These are phyloP conservation scores for Pocillopora meandrina DNA, from an alignment of 92 coral and sea anemone species.

Conservation along the genomic window DNA sequence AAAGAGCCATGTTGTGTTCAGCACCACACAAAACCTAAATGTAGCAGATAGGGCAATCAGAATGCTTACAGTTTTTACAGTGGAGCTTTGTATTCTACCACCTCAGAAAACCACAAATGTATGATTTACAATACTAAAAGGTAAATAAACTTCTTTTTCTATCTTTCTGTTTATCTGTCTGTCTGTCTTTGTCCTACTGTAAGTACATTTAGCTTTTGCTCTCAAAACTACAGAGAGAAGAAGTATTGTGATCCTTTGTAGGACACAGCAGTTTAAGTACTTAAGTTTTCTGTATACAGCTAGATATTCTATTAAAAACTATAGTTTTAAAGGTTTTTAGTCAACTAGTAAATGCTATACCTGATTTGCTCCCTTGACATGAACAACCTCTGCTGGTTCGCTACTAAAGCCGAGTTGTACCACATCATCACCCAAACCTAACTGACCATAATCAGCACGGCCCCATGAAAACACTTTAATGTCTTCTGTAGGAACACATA, in stretches of 20 bases:
- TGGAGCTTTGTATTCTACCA: no score
- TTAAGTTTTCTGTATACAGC: no score
- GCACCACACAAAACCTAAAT: conserved; percentile 78
- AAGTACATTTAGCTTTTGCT: background rate
- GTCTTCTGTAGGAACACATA: conserved; percentile 35
- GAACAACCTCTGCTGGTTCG: conserved; percentile 51
- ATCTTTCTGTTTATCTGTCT: background rate
- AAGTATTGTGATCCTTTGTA: no score
- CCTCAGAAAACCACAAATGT: no score
- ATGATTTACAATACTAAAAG: no score
- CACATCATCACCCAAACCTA: conserved; percentile 69
- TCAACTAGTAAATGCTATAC: conserved; percentile 31
- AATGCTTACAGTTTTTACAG: background rate
- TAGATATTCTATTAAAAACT: background rate
- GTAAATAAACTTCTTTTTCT: no score
- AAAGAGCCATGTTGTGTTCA: conserved; percentile 76
- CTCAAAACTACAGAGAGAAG: no score
- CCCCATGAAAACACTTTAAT: conserved; percentile 69
- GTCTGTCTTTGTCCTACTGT: background rate
- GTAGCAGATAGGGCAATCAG: background rate
- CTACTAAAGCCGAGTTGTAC: conserved; percentile 47
- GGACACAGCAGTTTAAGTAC: no score
- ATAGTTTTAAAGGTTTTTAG: background rate
- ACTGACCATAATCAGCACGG: conserved; percentile 88
- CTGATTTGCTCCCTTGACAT: conserved; percentile 50